Base-by-base conservation (phyloP, 2,888 invertebrate species). In the Cephus sareptanus region DNA sequence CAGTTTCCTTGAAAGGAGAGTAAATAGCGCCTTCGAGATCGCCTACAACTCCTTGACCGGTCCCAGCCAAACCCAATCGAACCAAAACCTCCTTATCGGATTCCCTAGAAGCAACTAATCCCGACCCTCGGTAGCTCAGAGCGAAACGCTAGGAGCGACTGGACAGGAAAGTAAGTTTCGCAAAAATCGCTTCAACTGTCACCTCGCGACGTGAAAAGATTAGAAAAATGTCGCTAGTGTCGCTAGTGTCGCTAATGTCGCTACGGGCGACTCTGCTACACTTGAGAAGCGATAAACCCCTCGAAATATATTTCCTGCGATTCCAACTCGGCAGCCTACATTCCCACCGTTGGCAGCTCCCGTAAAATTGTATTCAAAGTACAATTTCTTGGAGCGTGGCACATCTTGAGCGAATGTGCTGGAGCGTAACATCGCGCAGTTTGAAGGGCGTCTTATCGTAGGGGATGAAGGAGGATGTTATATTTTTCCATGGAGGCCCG, bases 171-270 rank as follows among this genome's bases (percentile, higher is more conserved):
- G 79, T 79, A 76, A 78, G 77, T 81, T 81, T 77, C 69, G 68
- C 68, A 31, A 81, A 83, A 83, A 78, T 85, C 83, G 75, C 76
- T 71, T 40, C 35, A 33, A 75, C 33, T 69, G 71, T 74, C 73
- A 68, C 71, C 69, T 56, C 74, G 77, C 69, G 79, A 79, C 78
- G 80, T 76, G 78, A 78, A 79, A 79, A 87, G 86, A 89, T 88
- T 87, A 87, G 86, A 85, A 87, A 89, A 86, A 84, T 83, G 83
- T 30, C 23, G 35, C 56, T 33, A 69, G 11, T 0, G 71, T 34
- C 23, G 35, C 56, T n/a, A 69, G n/a, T n/a, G 40, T 40, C 40
- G 13, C 37, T 4, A 13, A 0, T 0, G 4, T 13, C 37, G 15
- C 40, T 15, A 40, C 1, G 37, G 37, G 73, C 37, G 33, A 71